Base-by-base conservation (phyloP, 2,888 invertebrate species). In the Hyppa rectilinea region DNA sequence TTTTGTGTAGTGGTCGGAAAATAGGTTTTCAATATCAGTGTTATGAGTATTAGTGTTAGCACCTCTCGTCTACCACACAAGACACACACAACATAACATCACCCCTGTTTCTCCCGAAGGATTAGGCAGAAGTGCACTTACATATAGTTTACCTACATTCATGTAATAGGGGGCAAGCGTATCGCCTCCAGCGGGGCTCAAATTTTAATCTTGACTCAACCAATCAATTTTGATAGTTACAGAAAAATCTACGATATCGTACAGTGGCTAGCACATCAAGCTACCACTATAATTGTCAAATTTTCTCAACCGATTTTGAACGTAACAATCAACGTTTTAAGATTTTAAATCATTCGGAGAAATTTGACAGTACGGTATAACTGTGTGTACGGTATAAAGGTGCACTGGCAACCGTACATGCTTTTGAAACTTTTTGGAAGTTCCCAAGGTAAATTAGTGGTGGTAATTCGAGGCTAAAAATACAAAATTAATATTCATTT, bases 1-100 rank as follows among this genome's bases (percentile, higher is more conserved):
- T 53, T 58, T 74, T 74, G 62, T 59, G 49, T 38, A 7, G 36
- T 20, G 26, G 23, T 23, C 31, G 10, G 26, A 9, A 36, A 53
- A 47, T 45, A 2, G n/a, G 23, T 17, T 64, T 47, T 17, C 2
- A 34, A 55, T 38, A 43, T 5, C 4, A 34, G 34, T 40, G 23
- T 34, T 17, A 38, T 34, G 23, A 38, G 38, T 5, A 36, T 53
- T 36, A 9, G 6, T 38, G 20, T 38, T 40, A 7, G n/a, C 1
- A 34, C 12, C n/a, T 29, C 36, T n/a, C n/a, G 29, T 10, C n/a
- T 62, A 20, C 3, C n/a, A 36, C 20, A 2, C 58, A 29, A 5
- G 23, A 10, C 2, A 36, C 23, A n/a, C n/a, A n/a, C 23, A 23
- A 55, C 5, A 23, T 55, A 20, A 17, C 5, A 17, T 6, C 17